Percentiles rank a stretch among this genome's conserved stretches.
Evolutionary conservation across 92 coral and sea anemone genomes (phyloP).

Genomic region (Phenganax subtilis): DNA sequence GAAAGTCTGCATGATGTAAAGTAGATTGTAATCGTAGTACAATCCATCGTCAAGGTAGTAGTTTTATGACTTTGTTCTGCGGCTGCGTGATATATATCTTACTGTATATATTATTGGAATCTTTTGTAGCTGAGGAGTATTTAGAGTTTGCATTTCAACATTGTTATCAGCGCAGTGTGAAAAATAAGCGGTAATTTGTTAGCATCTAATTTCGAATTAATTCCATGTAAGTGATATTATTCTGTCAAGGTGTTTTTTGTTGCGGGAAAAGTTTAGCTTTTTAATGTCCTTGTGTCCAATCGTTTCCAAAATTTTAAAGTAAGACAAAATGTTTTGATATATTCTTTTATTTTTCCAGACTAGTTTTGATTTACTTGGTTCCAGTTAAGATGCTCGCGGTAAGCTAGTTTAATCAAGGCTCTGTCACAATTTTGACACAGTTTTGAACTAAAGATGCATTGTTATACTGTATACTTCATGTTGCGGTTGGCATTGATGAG

Average conservation of each 20-base stretch:
- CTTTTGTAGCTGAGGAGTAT: conserved; percentile 73
- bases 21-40: too few relatives aligned
- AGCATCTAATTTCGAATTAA: neutral
- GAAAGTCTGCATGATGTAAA: too few relatives aligned
- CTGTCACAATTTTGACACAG: neutral
- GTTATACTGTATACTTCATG: neutral
- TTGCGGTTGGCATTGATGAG: neutral
- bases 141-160: conserved; percentile 82
- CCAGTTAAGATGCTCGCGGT: conserved; percentile 98
- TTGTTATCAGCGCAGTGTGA: conserved; percentile 64
- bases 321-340: too few relatives aligned
- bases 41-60: neutral
- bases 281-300: too few relatives aligned
- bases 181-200: conserved; percentile 75
- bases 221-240: too few relatives aligned
- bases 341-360: conserved; percentile 46
- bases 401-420: conserved; percentile 35
- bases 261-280: neutral
- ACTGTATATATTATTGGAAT: conserved; percentile 7
- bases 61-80: too few relatives aligned
- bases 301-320: too few relatives aligned
- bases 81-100: neutral
- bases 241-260: neutral
- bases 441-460: neutral
- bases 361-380: conserved; percentile 78